Evolutionary conservation across 2,113 vertebrate species (phyloP).

Genomic region (Mystacornis crossleyi): DNA sequence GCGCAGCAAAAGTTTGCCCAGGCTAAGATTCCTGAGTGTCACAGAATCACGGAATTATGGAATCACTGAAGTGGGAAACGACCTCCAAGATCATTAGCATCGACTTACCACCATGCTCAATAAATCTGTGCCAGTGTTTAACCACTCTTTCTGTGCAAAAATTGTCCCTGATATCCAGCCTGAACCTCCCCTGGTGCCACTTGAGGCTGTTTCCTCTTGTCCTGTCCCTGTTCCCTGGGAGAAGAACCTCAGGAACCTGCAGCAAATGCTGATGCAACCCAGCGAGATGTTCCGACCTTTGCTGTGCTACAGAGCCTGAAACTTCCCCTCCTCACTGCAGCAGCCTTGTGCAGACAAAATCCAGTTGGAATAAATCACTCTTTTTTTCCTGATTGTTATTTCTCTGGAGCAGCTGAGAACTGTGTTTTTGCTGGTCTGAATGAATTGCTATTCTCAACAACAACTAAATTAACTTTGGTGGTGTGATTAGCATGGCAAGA

Average conservation of each 20-base stretch:
- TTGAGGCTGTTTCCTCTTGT: background rate
- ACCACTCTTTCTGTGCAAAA: background rate
- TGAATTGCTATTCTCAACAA: conserved; percentile 6
- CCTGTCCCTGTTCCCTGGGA: background rate
- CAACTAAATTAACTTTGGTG: conserved; percentile 37
- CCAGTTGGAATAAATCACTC: background rate
- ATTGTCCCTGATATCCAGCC: background rate
- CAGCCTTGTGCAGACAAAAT: background rate
- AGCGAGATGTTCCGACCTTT: background rate
- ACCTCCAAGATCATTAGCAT: background rate
- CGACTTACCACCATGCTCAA: rapidly evolving
- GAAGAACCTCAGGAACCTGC: background rate
- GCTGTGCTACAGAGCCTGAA: background rate
- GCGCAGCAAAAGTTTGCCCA: background rate
- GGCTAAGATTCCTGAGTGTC: background rate
- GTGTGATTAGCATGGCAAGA: background rate
- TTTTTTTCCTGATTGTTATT: background rate
- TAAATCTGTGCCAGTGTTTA: background rate
- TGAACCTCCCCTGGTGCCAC: background rate
- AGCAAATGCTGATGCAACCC: background rate
- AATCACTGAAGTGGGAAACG: background rate
- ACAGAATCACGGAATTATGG: no score
- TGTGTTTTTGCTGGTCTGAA: background rate
- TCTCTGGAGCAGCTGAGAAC: background rate
- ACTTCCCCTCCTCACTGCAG: background rate